These are phyloP conservation scores for Yasuhikotakia modesta DNA, from an alignment of 2,797 vertebrate species.

Conservation along the genomic window DNA sequence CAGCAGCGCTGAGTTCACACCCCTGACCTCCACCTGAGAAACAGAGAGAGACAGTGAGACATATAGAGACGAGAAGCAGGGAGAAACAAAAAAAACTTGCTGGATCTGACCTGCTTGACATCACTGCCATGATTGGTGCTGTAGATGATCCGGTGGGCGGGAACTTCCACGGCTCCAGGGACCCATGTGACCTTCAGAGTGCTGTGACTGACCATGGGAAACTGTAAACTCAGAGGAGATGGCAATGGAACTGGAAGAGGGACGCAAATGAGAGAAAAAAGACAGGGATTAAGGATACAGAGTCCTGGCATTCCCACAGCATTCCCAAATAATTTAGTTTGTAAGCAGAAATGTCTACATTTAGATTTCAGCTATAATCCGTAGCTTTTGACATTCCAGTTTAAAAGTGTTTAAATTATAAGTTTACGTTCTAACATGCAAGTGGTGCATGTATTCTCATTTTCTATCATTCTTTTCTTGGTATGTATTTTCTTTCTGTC, in stretches of 20 bases:
- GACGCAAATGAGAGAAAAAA: not conserved
- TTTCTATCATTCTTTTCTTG: too few species aligned
- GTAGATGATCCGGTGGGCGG: conserved; percentile 79
- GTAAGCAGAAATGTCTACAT: not conserved
- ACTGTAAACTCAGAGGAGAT: conserved; percentile 76
- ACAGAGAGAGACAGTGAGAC: conserved; percentile 29
- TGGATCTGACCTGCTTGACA: conserved; percentile 79
- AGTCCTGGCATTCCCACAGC: not conserved
- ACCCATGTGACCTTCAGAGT: conserved; percentile 84
- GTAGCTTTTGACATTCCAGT: too few species aligned
- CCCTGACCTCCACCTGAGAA: conserved; percentile 82
- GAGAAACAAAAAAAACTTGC: too few species aligned
- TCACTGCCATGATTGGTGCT: conserved; percentile 83
- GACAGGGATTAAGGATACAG: not conserved
- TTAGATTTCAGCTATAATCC: not conserved
- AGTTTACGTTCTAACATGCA: too few species aligned
- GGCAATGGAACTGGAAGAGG: conserved; percentile 75
- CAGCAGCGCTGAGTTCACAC: conserved; percentile 78
- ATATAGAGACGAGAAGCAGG: not conserved
- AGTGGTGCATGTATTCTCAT: too few species aligned
- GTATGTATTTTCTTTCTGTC: too few species aligned
- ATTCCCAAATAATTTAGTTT: too few species aligned
- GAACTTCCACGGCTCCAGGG: conserved; percentile 66
- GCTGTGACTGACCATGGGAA: conserved; percentile 85
- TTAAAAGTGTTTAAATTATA: too few species aligned